Base-by-base conservation (phyloP, 2,797 vertebrate species). In the Varecia variegata region DNA sequence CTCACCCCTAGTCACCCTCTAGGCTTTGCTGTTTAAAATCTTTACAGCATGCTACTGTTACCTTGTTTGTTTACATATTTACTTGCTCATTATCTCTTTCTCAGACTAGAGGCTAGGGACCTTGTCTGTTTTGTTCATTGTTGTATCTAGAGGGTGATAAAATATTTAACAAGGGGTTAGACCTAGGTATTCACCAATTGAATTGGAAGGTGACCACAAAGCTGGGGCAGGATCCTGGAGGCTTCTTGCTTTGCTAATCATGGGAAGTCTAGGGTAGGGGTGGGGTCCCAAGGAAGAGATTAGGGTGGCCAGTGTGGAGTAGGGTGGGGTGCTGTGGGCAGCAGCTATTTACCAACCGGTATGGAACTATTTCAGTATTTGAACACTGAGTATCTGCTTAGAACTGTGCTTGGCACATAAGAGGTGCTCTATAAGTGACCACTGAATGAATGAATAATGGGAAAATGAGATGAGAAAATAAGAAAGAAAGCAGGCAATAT, bases 81-180 rank as follows among this genome's bases (percentile, higher is more conserved):
- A 62, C 40, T 82, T 74, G 21, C 27, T 82, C 54, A 65, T 96
- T 65, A 54, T 82, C 71, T 96, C 14, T 70, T 90, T 79, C 30
- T 30, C 43, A 81, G 93, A 85, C 88, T 60, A 32, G 58, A 94
- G 52, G 67, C 67, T 32, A 70, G 77, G 88, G 50, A 43, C 23
- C 67, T 96, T 97, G 47, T 91, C 89, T 88, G 40, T 50, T 92
- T 91, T 71, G 25, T 74, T 91, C 79, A 27, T 18, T 84, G 73
- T 76, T 50, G 14, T 92, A 81, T 88, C 65, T 94, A 65, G 80
- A 40, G 30, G 30, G 47, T 81, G 54, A 95, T 90, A 81, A 92
- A 88, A 76, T 84, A 85, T 71, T 93, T 90, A 95, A 93, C 7
- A 40, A 88, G 47, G 40, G 71, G 70, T 76, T 70, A 95, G 86